phyloP scores from a whole-genome alignment of 2,797 vertebrate species.

The Fringilla coelebs region DNA sequence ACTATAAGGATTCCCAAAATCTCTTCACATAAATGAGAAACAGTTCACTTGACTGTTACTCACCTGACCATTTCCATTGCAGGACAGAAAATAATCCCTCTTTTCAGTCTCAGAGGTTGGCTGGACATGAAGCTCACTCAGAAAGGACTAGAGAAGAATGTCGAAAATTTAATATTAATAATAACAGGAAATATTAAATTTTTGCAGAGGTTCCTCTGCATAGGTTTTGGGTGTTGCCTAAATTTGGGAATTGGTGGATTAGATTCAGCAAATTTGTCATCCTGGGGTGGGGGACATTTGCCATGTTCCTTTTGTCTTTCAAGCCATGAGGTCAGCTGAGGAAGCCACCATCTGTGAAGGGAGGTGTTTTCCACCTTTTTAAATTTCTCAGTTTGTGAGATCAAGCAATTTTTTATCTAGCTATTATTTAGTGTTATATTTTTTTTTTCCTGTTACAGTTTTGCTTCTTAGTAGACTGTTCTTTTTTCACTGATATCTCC shows the following conservation, averaged over 20 bases:
- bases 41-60: fast-evolving
- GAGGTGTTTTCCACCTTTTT: background rate
- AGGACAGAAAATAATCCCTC: background rate
- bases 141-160: background rate
- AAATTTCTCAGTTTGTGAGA: background rate
- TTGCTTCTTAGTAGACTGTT: background rate
- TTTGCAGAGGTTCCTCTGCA: background rate
- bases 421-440: fast-evolving
- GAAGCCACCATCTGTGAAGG: background rate
- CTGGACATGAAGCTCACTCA: background rate
- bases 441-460: background rate
- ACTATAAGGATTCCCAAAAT: background rate
- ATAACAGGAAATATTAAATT: background rate
- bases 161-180: background rate
- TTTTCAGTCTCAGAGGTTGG: background rate
- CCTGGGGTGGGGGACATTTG: fast-evolving
- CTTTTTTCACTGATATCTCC: background rate
- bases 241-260: background rate
- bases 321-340: background rate
- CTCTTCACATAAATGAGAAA: background rate
- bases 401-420: background rate
- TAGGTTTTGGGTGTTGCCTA: background rate
- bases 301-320: background rate
- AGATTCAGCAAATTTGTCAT: background rate
- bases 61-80: background rate